Conservation (phyloP, 2,797 vertebrate species). For the Hirundo rustica region DNA sequence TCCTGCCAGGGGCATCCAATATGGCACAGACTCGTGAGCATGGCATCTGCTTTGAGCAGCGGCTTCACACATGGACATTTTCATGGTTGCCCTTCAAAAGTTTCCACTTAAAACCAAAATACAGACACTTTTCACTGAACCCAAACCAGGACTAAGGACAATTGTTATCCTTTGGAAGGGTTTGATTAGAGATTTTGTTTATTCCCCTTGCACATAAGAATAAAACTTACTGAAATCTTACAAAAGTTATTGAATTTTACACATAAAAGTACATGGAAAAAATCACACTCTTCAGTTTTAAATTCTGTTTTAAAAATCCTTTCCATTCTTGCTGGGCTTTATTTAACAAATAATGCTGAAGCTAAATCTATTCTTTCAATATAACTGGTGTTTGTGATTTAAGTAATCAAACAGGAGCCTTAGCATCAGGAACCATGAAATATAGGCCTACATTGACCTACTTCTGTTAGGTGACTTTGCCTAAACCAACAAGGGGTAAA, state of each 20-base stretch:
- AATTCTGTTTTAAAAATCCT: not conserved
- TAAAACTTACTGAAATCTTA: conserved; percentile 28
- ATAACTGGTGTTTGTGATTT: not conserved
- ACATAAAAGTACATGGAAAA: not conserved
- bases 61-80: not conserved
- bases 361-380: not conserved
- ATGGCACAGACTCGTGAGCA: accelerated
- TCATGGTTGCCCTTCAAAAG: not conserved
- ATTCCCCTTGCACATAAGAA: not conserved
- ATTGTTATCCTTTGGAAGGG: not conserved
- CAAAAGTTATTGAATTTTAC: not conserved
- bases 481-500: not conserved
- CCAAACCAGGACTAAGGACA: not conserved
- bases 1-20: not conserved
- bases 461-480: not conserved
- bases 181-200: not conserved
- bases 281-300: not conserved
- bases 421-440: not conserved
- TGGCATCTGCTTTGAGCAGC: not conserved
- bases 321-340: not conserved
- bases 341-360: not conserved
- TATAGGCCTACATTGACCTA: not conserved
- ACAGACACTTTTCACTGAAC: not conserved
- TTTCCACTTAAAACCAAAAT: not conserved
- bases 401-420: not conserved